Evolutionary conservation across 2,888 invertebrate genomes (phyloP).

Genomic region (Lycophotia porphyrea): DNA sequence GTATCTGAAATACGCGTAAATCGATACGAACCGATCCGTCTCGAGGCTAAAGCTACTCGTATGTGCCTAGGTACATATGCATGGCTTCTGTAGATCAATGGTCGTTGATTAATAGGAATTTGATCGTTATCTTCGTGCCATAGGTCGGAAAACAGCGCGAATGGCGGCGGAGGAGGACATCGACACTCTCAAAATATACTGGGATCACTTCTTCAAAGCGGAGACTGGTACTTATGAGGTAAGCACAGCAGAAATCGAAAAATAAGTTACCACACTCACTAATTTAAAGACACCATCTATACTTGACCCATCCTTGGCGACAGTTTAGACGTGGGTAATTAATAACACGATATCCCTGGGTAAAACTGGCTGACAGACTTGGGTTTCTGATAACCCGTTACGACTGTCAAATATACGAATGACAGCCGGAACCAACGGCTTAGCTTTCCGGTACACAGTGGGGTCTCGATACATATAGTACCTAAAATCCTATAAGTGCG

Average conservation of each 20-base stretch:
- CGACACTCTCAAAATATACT: slow-evolving; percentile 87
- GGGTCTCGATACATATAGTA: neutral
- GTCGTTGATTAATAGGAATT: slow-evolving; percentile 30
- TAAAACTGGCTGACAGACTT: neutral
- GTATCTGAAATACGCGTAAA: slow-evolving; percentile 26
- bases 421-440: neutral
- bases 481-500: neutral
- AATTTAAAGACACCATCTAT: neutral
- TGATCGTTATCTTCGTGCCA: slow-evolving; percentile 51
- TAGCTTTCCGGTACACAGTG: neutral
- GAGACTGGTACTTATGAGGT: slow-evolving; percentile 92
- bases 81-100: slow-evolving; percentile 3
- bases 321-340: neutral
- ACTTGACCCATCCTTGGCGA: no score
- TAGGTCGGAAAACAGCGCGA: slow-evolving; percentile 73
- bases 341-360: neutral
- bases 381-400: neutral
- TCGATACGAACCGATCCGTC: slow-evolving; percentile 10
- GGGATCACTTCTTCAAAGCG: slow-evolving; percentile 91
- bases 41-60: slow-evolving; percentile 1
- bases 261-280: neutral
- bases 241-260: slow-evolving; percentile 38
- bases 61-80: neutral
- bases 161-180: slow-evolving; percentile 82
- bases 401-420: neutral